Conservation (phyloP, 2,797 vertebrate species). For the Streptopelia turtur region DNA sequence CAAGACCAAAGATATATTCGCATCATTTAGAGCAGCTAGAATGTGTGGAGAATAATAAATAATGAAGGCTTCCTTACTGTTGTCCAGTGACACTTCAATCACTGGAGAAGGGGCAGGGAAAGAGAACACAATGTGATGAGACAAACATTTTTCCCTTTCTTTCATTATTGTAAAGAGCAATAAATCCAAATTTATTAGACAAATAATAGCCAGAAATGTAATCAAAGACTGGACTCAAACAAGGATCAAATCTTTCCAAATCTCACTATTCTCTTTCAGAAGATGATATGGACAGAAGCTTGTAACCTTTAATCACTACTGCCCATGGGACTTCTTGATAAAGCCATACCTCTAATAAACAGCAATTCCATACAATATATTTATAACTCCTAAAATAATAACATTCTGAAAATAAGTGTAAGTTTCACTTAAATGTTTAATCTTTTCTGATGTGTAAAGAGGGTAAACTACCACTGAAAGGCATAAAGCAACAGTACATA, state of each 20-base stretch:
- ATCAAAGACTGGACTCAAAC: neutral
- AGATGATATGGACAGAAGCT: neutral
- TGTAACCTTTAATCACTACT: neutral
- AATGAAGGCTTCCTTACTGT: neutral
- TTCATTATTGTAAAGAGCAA: neutral
- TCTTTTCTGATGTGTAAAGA: neutral
- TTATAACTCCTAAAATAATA: neutral
- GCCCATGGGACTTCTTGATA: neutral
- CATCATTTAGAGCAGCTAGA: neutral
- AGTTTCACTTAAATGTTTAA: neutral
- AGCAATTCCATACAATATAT: neutral
- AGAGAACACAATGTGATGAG: neutral
- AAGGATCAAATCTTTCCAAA: neutral
- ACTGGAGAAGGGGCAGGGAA: neutral
- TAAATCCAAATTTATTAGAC: neutral
- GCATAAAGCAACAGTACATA: neutral
- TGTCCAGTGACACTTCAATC: neutral
- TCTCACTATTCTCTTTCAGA: neutral
- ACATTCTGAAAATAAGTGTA: neutral
- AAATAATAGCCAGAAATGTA: neutral
- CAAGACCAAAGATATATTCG: neutral
- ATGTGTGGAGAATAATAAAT: neutral
- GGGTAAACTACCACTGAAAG: neutral
- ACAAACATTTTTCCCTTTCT: neutral
- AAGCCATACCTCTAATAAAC: neutral